phyloP scores from a whole-genome alignment of 2,113 vertebrate species.

The Crotalus horridus region DNA sequence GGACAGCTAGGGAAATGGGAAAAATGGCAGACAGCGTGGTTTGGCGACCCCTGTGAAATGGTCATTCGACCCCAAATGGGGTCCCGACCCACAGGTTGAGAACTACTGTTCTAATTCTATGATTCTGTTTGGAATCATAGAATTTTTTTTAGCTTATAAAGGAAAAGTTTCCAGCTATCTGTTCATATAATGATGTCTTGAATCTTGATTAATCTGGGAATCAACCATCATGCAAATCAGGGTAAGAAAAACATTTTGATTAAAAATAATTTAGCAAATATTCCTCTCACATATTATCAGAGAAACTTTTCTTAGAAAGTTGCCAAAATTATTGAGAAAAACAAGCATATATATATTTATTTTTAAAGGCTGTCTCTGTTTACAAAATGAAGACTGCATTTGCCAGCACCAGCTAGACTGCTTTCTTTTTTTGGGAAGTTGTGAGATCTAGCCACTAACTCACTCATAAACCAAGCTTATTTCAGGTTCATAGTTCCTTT shows the following conservation, averaged over 20 bases:
- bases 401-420: not conserved
- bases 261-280: not conserved
- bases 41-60: no score
- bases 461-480: not conserved
- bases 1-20: no score
- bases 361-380: not conserved
- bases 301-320: not conserved
- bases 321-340: not conserved
- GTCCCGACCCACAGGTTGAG: no score
- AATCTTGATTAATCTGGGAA: not conserved
- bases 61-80: no score
- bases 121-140: not conserved
- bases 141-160: not conserved
- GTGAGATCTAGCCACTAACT: not conserved
- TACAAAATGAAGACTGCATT: not conserved
- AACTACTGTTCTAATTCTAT: not conserved
- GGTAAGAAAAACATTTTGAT: not conserved
- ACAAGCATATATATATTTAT: not conserved
- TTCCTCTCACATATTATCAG: not conserved
- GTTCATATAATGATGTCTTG: not conserved
- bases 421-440: not conserved
- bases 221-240: not conserved
- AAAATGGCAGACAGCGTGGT: no score
- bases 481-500: not conserved
- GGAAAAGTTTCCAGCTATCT: not conserved